Conservation (phyloP, 2,113 vertebrate genomes). For the Cygnus atratus region DNA sequence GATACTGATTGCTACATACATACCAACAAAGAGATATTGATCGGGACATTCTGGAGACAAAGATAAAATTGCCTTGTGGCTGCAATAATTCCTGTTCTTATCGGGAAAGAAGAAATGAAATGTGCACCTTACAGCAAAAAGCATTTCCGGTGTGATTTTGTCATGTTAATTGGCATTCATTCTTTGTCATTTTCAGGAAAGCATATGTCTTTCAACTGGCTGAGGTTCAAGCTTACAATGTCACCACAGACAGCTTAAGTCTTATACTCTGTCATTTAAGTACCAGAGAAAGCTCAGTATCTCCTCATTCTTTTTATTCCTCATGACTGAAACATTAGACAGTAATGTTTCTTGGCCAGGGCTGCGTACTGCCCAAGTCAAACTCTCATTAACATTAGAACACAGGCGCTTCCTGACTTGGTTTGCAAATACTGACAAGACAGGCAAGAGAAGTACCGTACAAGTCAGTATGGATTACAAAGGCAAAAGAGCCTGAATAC, state of each 20-base stretch:
- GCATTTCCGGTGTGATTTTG: neutral
- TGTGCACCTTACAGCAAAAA: neutral
- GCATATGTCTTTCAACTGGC: rapidly evolving
- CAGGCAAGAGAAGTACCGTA: neutral
- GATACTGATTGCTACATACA: neutral
- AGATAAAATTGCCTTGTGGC: neutral
- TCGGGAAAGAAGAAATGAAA: neutral
- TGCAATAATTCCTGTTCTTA: neutral
- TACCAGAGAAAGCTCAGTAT: neutral
- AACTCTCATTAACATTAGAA: neutral
- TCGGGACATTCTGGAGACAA: neutral
- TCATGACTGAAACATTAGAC: neutral
- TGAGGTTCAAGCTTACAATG: neutral
- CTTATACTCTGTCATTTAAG: neutral
- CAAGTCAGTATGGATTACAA: neutral
- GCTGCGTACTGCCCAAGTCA: neutral
- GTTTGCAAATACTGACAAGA: rapidly evolving
- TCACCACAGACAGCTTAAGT: neutral
- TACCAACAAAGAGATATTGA: conserved; percentile 5
- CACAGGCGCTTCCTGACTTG: neutral
- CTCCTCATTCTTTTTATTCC: neutral
- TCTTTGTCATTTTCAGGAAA: neutral
- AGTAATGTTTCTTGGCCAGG: neutral
- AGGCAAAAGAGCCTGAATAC: neutral
- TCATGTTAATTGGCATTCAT: neutral